phyloP scores from a whole-genome alignment of 2,797 vertebrate species.

The Channallabes apus region DNA sequence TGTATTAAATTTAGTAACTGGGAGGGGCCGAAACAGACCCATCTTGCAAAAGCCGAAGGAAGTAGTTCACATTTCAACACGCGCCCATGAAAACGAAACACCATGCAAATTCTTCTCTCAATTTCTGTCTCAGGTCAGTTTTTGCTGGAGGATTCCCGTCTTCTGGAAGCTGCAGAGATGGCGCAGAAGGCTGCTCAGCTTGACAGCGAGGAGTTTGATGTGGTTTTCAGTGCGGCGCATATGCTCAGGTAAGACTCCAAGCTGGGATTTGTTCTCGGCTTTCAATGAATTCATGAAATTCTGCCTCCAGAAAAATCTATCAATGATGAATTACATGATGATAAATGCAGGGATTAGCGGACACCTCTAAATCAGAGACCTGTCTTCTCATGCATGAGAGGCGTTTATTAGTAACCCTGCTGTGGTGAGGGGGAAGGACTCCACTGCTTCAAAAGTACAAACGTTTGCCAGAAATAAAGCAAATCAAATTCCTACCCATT shows the following conservation, averaged over 20 bases:
- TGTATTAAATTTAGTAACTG: background rate
- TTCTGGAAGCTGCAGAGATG: conserved; percentile 96
- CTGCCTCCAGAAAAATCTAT: background rate
- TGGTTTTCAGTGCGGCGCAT: conserved; percentile 97
- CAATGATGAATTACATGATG: background rate
- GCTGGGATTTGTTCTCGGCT: conserved; percentile 4
- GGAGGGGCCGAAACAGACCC: background rate
- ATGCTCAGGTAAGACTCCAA: conserved; percentile 89
- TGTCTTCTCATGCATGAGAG: background rate
- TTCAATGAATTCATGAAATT: background rate
- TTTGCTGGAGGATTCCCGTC: conserved; percentile 92
- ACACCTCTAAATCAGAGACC: background rate
- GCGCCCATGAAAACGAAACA: background rate
- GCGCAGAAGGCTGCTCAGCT: conserved; percentile 92
- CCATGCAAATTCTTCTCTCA: conserved; percentile 1
- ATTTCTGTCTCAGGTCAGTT: conserved; percentile 85
- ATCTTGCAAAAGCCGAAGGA: background rate
- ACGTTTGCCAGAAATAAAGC: background rate
- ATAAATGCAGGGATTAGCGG: background rate
- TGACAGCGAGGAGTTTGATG: conserved; percentile 91
- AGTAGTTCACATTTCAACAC: background rate
- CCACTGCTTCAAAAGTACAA: background rate
- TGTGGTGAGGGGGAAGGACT: background rate
- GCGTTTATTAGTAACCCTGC: conserved; percentile 13
- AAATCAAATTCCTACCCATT: background rate